Evolutionary conservation across 1,140 invertebrate species (phyloP).

Genomic region (Alviniconcha marisindica): DNA sequence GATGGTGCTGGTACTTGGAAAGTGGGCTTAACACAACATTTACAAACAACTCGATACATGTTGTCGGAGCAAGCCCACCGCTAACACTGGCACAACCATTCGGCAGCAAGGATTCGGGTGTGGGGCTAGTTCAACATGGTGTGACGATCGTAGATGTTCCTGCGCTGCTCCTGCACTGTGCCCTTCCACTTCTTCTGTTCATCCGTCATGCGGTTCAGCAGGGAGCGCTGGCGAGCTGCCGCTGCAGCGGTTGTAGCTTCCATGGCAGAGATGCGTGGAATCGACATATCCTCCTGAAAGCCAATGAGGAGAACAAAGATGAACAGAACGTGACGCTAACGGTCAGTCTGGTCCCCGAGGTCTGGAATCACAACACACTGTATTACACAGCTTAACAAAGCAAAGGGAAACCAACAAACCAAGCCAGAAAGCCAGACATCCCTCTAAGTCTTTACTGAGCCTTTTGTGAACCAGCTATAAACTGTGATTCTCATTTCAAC

Average conservation of each 20-base stretch:
- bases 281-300: slow-evolving; percentile 66
- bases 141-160: slow-evolving; percentile 97
- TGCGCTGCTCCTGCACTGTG: slow-evolving; percentile 96
- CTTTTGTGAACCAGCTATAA: no score
- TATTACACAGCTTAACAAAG: neutral
- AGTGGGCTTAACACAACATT: no score
- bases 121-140: slow-evolving; percentile 98
- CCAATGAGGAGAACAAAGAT: neutral
- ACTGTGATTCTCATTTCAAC: no score
- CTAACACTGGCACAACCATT: no score
- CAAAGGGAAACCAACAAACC: neutral
- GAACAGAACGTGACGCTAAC: neutral
- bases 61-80: no score
- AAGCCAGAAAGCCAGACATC: no score
- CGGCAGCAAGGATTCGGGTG: no score
- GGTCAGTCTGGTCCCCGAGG: neutral
- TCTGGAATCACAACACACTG: neutral
- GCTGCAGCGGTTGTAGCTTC: slow-evolving; percentile 35
- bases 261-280: slow-evolving; percentile 37
- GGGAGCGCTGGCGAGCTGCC: slow-evolving; percentile 59
- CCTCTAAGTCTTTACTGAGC: no score
- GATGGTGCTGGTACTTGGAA: no score
- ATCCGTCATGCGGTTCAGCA: slow-evolving; percentile 93
- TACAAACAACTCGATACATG: no score
- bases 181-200: slow-evolving; percentile 98